Evolutionary conservation across 2,113 vertebrate species (phyloP), one percentile per base, ranked within the genome.

Genomic region (Hoplias malabaricus): DNA sequence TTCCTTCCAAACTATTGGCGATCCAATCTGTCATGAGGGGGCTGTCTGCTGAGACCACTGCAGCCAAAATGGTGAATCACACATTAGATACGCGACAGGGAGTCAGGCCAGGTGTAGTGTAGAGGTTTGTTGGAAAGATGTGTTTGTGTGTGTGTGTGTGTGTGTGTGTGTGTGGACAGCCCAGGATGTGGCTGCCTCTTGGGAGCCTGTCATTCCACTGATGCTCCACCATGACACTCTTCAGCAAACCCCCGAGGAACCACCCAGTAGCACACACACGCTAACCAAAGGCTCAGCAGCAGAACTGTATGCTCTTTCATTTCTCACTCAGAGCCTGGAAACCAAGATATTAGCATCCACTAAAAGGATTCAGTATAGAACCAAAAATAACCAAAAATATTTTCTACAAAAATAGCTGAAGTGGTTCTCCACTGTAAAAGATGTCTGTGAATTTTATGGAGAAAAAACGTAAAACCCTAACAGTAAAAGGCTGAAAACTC

Each of bases 91-190:
- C 61, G n/a, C 73, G 80, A 86, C 69, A 54, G 48, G 56, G 29
- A 38, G n/a, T 40, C 46, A 27, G 62, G 53, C 59, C 25, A 72
- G 77, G 13, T 80, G 46, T 36, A 69, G 27, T 74, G 53, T 81
- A 63, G 69, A 84, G 86, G 82, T 77, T 86, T 84, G 79, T 29
- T 77, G 71, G 82, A 89, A 83, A 81, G 71, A 81, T 78, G 73
- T 76, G 78, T 90, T 77, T 90, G 88, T 91, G 89, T 90, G 83
- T 50, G 68, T 79, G 73, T 74, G 82, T 78, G 62, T 87, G 83
- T 69, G 71, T 81, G 82, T 76, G 77, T 70, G 78, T 77, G 72
- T 56, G 68, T 56, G 67, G 87, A 83, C 70, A 84, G 85, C 84
- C 86, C 40, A 59, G 84, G 74, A 57, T 81, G 83, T 88, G 80